Evolutionary conservation across 2,888 invertebrate species (phyloP), one percentile per base, ranked within the genome.

Genomic region (Heliconius cydno): DNA sequence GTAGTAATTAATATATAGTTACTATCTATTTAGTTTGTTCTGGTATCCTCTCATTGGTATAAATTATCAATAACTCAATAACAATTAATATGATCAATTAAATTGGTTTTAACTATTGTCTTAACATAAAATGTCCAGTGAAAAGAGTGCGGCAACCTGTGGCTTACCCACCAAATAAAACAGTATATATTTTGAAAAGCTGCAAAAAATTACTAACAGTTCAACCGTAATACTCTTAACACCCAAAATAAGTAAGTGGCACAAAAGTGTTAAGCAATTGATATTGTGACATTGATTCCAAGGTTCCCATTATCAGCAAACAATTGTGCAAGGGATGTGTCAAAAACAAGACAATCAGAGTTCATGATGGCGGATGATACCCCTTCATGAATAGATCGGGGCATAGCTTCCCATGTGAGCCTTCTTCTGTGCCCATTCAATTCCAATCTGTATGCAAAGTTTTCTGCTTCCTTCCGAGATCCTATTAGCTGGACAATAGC

Each of bases 221-320:
- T 38, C 34, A 73, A 60, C n/a, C 60, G 60, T 73, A 60, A 60
- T 73, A 73, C 34, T 73, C 34, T 60, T 57, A 73, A 34, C 60
- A 73, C 60, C n/a, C 77, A 79, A 78, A 67, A 82, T 76, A 78
- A 78, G 76, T 81, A 80, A 79, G 60, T 71, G 76, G 52, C 79
- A 80, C 73, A 70, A 76, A 72, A 78, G 67, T 82, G 84, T 96
- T 96, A 98, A 94, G 97, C 97, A 96, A 98, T 97, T 85, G 98
- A 98, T 94, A 99, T 99, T 91, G 99, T 99, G 88, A 99, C 99
- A 95, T 99, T 99, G 88, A 99, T 99, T 87, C 99, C 99, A 85
- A 99, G 96, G 95, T 99, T 99, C 72, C 99, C 99, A 94, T 99
- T 99, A 91, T 99, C 99, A 78, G 99, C 99, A 95, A 99, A 99